A percentile compares a stretch with the other conserved stretches of the same genome.
phyloP scores from a whole-genome alignment of 2,888 invertebrate genomes.

The Ectropis crepuscularia region DNA sequence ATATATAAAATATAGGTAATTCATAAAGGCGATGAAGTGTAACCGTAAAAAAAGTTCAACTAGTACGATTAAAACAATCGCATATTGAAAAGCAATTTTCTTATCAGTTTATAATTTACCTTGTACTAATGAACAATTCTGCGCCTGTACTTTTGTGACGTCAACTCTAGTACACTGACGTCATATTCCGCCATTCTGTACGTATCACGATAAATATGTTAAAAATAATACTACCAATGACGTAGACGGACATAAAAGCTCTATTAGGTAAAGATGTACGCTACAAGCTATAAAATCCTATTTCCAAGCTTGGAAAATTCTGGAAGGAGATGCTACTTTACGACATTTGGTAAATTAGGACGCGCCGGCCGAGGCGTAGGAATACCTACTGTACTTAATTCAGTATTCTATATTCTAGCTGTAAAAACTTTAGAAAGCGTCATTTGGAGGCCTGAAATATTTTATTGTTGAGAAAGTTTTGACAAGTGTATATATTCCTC shows the following conservation, averaged over 20 bases:
- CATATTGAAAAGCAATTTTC: no score
- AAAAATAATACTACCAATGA: constrained; percentile 12
- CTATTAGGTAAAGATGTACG: constrained; percentile 47
- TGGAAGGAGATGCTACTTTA: constrained; percentile 49
- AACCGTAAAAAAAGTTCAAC: no score
- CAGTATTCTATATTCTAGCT: constrained; percentile 34
- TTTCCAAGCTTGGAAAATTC: constrained; percentile 50
- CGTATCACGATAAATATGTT: not conserved
- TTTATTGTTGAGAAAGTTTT: constrained; percentile 4
- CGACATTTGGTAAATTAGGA: constrained; percentile 52
- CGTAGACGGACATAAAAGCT: constrained; percentile 29
- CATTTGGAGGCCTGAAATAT: constrained; percentile 8
- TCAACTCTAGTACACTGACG: no score
- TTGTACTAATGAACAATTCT: no score
- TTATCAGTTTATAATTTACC: no score
- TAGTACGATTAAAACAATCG: no score
- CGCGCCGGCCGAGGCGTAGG: constrained; percentile 36
- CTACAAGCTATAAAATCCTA: constrained; percentile 51
- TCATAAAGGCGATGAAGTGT: no score
- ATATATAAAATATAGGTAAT: no score
- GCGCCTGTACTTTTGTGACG: no score
- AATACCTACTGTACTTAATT: constrained; percentile 40
- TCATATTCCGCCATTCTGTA: not conserved
- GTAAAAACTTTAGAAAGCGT: constrained; percentile 27
- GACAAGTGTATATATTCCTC: not conserved